Conservation (phyloP, 2,888 invertebrate species). For the Acrobeloides nanus region DNA sequence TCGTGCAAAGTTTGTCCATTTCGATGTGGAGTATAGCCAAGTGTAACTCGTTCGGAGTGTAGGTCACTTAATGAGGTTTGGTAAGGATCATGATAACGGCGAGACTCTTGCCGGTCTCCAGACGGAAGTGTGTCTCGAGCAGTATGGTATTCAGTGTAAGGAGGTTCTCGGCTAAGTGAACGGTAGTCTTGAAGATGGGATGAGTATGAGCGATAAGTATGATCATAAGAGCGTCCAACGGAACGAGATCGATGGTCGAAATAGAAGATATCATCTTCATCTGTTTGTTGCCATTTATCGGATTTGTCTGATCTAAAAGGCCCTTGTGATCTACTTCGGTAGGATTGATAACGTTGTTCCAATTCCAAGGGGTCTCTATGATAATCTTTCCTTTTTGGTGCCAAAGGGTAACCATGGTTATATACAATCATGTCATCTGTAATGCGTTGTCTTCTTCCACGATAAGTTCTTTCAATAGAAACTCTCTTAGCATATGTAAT, state of each 20-base stretch:
- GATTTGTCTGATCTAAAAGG: constrained; percentile 17
- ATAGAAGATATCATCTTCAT: background rate
- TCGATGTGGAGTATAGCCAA: too few relatives aligned
- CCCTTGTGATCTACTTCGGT: constrained; percentile 30
- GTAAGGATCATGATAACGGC: background rate
- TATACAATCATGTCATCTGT: constrained; percentile 26
- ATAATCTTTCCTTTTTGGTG: background rate
- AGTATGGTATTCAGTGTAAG: constrained; percentile 4
- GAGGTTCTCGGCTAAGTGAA: constrained; percentile 16
- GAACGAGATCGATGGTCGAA: constrained; percentile 4
- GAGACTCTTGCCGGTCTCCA: background rate
- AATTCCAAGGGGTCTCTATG: constrained; percentile 8
- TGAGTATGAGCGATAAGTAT: constrained; percentile 25
- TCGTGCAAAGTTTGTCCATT: background rate
- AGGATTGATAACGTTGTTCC: constrained; percentile 21
- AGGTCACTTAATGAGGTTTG: background rate
- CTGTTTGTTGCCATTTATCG: background rate
- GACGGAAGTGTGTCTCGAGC: background rate
- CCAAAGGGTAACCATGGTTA: constrained; percentile 14
- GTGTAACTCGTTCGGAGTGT: too few relatives aligned
- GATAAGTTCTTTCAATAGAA: constrained; percentile 15
- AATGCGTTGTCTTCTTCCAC: constrained; percentile 22
- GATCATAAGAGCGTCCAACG: constrained; percentile 4
- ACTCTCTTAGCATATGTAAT: constrained; percentile 40
- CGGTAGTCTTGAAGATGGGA: constrained; percentile 26